Evolutionary conservation across 2,888 invertebrate species (phyloP), one percentile per base, ranked within the genome.

Genomic region (Malacosoma neustria): DNA sequence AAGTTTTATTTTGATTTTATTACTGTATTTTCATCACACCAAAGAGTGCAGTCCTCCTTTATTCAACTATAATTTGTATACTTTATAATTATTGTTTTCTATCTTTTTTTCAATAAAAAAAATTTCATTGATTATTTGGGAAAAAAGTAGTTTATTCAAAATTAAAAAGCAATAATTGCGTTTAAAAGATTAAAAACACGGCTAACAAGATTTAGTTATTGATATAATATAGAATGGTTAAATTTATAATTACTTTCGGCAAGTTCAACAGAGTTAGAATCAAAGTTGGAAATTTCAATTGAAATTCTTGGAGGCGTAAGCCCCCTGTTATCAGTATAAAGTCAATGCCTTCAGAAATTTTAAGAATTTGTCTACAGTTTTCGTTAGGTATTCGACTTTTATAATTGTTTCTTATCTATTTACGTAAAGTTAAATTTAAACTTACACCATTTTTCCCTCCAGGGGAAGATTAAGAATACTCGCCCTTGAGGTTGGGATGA

Each of bases 241-340:
- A 22, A 22, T 22, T 9, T 22, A 22, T 22, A 22, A 22, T 22
- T 3, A 22, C 7, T n/a, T n/a, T 6, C 22, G 22, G 3, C 33
- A 33, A 14, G 5, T 12, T 33, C 29, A 33, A 37, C 34, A 36
- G 33, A 35, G 30, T 33, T 40, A 15, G 31, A 33, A 35, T 31
- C 31, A 14, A 29, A 38, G 13, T 40, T 40, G 34, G 36, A 34
- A 30, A 42, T 41, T 38, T 32, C 11, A 34, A 34, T 39, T 35
- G 29, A 29, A 32, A 38, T 34, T 32, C 29, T 22, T 22, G 6
- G 22, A 22, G 9, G 22, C 22, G 22, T 22, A 22, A 3, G 5
- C 22, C 0, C 9, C 6, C 9, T 2, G 22, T 22, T 22, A 22
- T 22, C 22, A 7, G 5, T 22, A 6, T 22, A 22, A n/a, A 22